Conservation (phyloP, 2,113 vertebrate species). For the Salminus brasiliensis region DNA sequence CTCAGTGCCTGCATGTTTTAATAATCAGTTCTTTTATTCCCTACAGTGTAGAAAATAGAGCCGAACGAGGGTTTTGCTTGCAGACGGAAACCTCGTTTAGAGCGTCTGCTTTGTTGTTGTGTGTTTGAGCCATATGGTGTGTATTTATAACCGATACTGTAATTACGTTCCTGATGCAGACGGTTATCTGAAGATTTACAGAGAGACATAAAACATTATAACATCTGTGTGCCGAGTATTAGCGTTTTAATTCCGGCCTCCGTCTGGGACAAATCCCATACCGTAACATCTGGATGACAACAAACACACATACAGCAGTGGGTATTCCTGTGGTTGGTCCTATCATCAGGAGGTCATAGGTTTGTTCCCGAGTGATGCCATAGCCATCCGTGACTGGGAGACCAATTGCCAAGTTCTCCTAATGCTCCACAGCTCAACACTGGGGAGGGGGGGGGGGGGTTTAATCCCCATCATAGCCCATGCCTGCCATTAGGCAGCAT, state of each 20-base stretch:
- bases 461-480: no score
- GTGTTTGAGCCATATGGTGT: neutral
- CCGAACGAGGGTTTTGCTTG: neutral
- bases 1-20: neutral
- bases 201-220: neutral
- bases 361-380: no score
- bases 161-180: neutral
- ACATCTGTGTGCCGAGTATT: conserved; percentile 6
- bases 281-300: neutral
- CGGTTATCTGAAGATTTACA: neutral
- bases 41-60: neutral
- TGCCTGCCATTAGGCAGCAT: no score
- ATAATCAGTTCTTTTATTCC: neutral
- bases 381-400: no score
- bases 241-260: neutral
- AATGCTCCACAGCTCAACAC: no score
- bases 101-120: neutral
- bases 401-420: no score
- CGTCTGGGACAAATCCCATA: neutral
- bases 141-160: neutral
- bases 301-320: neutral
- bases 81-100: no score
- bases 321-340: neutral
- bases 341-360: neutral
- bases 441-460: no score